Evolutionary conservation across 2,797 vertebrate species (phyloP), one percentile per base, ranked within the genome.

Genomic region (Urocyon cinereoargenteus): DNA sequence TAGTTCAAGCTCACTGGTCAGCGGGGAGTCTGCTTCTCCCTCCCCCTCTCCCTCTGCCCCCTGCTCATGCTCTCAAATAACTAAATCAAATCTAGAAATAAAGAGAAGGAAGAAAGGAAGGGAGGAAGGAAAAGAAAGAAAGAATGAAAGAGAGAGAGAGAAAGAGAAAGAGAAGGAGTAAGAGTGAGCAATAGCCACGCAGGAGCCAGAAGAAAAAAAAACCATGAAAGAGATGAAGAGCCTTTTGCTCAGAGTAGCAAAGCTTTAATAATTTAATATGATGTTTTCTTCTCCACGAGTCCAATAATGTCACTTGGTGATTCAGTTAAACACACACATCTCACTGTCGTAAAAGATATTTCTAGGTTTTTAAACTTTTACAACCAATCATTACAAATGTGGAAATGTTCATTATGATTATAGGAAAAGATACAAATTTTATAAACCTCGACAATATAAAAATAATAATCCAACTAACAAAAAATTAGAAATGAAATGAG

Each of bases 401-500:
- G 16, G 84, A 86, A 95, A 79, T 66, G n/a, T 36, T 62, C 72
- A 75, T 77, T 77, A 72, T 9, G 86, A 72, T 70, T 78, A 73
- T 31, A 78, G 49, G 75, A 55, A 95, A 79, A 95, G 15, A 85
- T 24, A 16, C 10, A 62, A 6, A 75, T 78, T 45, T 57, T 34
- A 85, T 45, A 85, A 91, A 68, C 22, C 72, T 73, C 57, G 18
- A 95, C 8, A 55, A 66, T n/a, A 12, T 75, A 45, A 90, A 92
- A 73, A 66, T 89, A 55, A 68, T 57, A 92, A 64, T 57, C 18
- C 62, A 77, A 79, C 68, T 78, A 57, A 81, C 22, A 78, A 90
- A 94, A 94, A 81, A 53, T 77, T 77, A 68, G 64, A 92, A 94
- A 94, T 5, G 7, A 51, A 88, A 66, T 55, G 14, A 81, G 36